phyloP scores from a whole-genome alignment of 2,797 vertebrate species.

The Sarcoramphus papa region DNA sequence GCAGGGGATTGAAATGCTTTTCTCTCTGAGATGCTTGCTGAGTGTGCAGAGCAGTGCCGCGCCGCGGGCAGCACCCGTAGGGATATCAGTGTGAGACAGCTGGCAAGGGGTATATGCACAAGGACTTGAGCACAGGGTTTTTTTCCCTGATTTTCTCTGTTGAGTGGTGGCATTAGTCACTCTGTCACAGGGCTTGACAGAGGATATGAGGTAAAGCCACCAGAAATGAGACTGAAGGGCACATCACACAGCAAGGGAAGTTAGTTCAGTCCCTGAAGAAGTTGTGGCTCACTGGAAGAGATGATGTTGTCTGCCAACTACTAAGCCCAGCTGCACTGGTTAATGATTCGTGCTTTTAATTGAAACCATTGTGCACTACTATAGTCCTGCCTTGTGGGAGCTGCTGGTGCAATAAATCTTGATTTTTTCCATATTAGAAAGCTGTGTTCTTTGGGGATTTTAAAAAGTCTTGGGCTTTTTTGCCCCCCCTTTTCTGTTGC shows the following conservation, averaged over 20 bases:
- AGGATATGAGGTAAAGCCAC: background rate
- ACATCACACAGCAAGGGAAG: background rate
- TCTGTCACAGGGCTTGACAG: background rate
- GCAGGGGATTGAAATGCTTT: background rate
- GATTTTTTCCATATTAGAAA: slow-evolving; percentile 35
- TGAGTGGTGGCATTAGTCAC: background rate
- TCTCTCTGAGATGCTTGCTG: background rate
- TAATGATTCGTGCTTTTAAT: slow-evolving; percentile 39
- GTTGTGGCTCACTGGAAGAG: background rate
- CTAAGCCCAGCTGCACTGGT: background rate
- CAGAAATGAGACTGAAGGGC: background rate
- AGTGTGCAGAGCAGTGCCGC: background rate
- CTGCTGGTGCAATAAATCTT: slow-evolving; percentile 35
- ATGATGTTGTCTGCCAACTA: background rate
- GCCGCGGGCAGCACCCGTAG: fast-evolving
- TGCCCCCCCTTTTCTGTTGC: background rate
- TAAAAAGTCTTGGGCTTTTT: background rate
- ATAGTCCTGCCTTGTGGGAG: slow-evolving; percentile 3
- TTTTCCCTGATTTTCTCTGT: background rate
- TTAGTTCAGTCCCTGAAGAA: background rate
- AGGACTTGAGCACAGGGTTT: background rate
- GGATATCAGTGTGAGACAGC: background rate
- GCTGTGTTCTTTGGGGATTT: background rate
- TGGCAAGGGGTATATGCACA: background rate
- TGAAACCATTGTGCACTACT: slow-evolving; percentile 28